phyloP scores from a whole-genome alignment of 2,797 vertebrate genomes.

The Danio tinwini region DNA sequence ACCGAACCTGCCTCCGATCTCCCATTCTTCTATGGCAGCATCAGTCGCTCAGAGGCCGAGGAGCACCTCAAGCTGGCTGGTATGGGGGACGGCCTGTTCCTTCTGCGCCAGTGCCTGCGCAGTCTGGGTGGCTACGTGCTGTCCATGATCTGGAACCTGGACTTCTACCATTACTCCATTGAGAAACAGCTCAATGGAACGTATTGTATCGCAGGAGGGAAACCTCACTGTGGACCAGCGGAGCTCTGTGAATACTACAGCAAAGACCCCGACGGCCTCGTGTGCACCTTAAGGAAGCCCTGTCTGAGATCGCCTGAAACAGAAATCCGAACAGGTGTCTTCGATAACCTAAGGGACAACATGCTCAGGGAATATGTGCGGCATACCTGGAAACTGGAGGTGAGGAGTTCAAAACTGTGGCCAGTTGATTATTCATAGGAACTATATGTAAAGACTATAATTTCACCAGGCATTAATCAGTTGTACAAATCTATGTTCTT shows the following conservation, averaged over 20 bases:
- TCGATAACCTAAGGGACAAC: constrained; percentile 89
- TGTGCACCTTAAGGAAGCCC: constrained; percentile 86
- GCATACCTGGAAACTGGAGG: constrained; percentile 94
- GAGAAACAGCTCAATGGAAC: constrained; percentile 95
- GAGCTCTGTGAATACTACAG: constrained; percentile 96
- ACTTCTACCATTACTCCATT: constrained; percentile 91
- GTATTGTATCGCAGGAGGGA: constrained; percentile 88
- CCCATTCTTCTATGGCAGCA: constrained; percentile 96
- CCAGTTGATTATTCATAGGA: too few relatives aligned
- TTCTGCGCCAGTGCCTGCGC: constrained; percentile 92
- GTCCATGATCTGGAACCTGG: constrained; percentile 86
- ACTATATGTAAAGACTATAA: too few relatives aligned
- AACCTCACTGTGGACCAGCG: constrained; percentile 90
- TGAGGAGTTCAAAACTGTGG: constrained; percentile 66
- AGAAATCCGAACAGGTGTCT: constrained; percentile 81
- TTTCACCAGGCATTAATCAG: too few relatives aligned
- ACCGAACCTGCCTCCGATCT: constrained; percentile 87
- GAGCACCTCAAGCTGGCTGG: constrained; percentile 92
- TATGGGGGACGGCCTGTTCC: constrained; percentile 91
- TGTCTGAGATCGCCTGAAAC: constrained; percentile 85
- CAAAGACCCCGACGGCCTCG: constrained; percentile 90
- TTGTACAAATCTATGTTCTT: too few relatives aligned
- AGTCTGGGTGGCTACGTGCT: constrained; percentile 95
- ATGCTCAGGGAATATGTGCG: constrained; percentile 94
- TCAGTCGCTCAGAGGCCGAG: constrained; percentile 90